Conservation (phyloP, 2,888 invertebrate genomes). For the Ochlodes sylvanus region DNA sequence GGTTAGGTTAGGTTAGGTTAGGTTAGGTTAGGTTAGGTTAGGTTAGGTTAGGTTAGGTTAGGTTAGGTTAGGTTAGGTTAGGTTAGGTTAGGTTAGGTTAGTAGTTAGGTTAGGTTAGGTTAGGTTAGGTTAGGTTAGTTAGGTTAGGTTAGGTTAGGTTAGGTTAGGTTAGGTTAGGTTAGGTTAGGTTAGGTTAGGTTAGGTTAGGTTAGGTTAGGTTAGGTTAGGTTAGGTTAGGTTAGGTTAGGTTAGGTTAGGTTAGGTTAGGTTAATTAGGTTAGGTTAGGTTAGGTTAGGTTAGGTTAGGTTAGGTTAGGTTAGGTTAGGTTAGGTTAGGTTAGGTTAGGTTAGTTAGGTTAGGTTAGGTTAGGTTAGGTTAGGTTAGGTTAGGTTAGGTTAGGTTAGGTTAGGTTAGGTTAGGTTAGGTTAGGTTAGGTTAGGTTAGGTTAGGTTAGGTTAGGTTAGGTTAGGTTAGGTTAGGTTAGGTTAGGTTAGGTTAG, state of each 20-base stretch:
- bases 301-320: background rate
- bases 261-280: slow-evolving; percentile 38
- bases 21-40: slow-evolving; percentile 36
- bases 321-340: too few relatives aligned
- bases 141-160: slow-evolving; percentile 40
- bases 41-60: slow-evolving; percentile 37
- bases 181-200: slow-evolving; percentile 41
- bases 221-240: slow-evolving; percentile 41
- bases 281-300: slow-evolving; percentile 34
- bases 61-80: slow-evolving; percentile 41
- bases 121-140: slow-evolving; percentile 42
- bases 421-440: slow-evolving; percentile 41
- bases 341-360: slow-evolving; percentile 33
- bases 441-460: slow-evolving; percentile 43
- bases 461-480: slow-evolving; percentile 42
- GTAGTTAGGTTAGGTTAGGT: slow-evolving; percentile 43
- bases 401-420: background rate
- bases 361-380: too few relatives aligned
- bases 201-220: slow-evolving; percentile 41
- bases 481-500: slow-evolving; percentile 41
- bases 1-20: slow-evolving; percentile 31
- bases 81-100: slow-evolving; percentile 42
- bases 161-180: slow-evolving; percentile 41
- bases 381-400: too few relatives aligned
- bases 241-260: slow-evolving; percentile 41